Evolutionary conservation across 35 echinoderm and acorn worm species (phyloP).

Genomic region (Ophiothrix spiculata): DNA sequence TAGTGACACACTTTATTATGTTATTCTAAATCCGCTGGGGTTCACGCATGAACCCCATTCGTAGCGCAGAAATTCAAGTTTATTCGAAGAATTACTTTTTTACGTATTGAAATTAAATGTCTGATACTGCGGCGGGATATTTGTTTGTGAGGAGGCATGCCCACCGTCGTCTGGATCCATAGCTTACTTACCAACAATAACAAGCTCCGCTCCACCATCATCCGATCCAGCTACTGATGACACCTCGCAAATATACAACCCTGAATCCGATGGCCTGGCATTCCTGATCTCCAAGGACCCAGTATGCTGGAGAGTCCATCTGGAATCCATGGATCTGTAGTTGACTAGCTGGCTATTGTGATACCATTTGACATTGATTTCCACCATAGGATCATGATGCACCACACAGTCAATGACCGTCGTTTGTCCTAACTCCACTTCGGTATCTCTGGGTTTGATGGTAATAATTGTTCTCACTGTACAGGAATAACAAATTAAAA

Average conservation of each 20-base stretch:
- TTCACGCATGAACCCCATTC: too few species aligned
- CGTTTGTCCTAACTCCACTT: slow-evolving; percentile 38
- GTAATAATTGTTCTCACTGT: slow-evolving; percentile 66
- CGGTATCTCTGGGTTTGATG: slow-evolving; percentile 42
- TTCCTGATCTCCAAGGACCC: slow-evolving; percentile 64
- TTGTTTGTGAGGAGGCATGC: too few species aligned
- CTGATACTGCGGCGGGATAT: too few species aligned
- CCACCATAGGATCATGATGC: slow-evolving; percentile 47
- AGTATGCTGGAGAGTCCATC: slow-evolving; percentile 15
- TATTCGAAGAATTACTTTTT: too few species aligned
- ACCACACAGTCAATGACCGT: slow-evolving; percentile 57
- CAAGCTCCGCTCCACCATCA: slow-evolving; percentile 41
- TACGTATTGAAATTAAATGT: too few species aligned
- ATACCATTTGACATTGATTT: slow-evolving; percentile 51
- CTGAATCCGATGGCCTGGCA: slow-evolving; percentile 47
- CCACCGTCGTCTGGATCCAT: too few species aligned
- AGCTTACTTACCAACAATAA: slow-evolving; percentile 75
- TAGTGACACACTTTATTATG: too few species aligned
- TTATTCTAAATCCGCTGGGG: too few species aligned
- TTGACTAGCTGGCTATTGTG: slow-evolving; percentile 41
- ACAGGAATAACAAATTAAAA: too few species aligned
- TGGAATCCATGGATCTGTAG: background rate
- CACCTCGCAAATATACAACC: slow-evolving; percentile 66
- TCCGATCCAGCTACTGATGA: slow-evolving; percentile 80
- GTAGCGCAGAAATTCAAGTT: too few species aligned